These are phyloP conservation scores for Barnardius zonarius DNA, from an alignment of 2,113 vertebrate genomes.

Conservation along the genomic window DNA sequence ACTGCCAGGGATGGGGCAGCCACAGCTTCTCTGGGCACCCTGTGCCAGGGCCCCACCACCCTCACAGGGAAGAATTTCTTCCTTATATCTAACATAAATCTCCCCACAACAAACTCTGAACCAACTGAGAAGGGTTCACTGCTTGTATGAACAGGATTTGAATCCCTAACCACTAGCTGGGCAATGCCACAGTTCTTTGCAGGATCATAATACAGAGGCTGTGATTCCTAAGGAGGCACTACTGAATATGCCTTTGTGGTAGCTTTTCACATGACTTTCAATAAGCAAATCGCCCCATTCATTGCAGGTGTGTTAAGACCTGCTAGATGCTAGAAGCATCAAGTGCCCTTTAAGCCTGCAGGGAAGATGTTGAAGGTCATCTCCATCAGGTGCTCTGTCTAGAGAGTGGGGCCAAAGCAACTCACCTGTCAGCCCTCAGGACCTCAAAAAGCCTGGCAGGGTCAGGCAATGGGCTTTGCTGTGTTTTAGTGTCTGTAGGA, in stretches of 20 bases:
- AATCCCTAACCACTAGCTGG: not conserved
- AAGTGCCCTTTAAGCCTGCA: not conserved
- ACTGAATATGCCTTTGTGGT: not conserved
- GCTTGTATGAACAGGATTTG: not conserved
- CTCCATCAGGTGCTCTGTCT: not conserved
- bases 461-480: accelerated
- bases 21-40: not conserved
- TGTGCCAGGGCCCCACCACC: not conserved
- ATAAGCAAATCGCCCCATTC: not conserved
- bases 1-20: not conserved
- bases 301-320: not conserved
- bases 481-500: not conserved
- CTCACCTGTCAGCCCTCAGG: not conserved
- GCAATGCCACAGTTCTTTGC: not conserved
- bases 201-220: not conserved
- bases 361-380: not conserved
- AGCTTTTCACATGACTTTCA: not conserved
- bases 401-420: not conserved
- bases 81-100: not conserved
- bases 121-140: not conserved
- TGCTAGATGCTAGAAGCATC: not conserved
- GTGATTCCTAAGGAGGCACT: not conserved
- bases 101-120: not conserved
- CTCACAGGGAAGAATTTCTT: not conserved
- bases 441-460: not conserved